phyloP scores from a whole-genome alignment of 2,113 vertebrate genomes.

The Perca flavescens region DNA sequence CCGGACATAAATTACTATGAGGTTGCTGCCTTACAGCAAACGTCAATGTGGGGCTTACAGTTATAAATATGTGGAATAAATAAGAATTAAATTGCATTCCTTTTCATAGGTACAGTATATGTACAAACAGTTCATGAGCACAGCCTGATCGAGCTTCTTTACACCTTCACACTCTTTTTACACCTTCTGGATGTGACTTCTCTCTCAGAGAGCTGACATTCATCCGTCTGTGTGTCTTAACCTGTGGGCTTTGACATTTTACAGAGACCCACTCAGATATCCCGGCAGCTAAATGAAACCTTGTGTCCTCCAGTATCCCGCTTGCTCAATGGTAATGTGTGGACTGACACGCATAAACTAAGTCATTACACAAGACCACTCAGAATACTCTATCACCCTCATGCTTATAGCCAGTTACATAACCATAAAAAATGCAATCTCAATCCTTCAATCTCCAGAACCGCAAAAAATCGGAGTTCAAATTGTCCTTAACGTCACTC shows the following conservation, averaged over 20 bases:
- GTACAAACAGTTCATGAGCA: too few species aligned
- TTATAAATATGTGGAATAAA: too few species aligned
- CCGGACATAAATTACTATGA: too few species aligned
- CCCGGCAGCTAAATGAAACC: slow-evolving; percentile 23
- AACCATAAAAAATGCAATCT: slow-evolving; percentile 51
- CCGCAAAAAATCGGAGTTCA: slow-evolving; percentile 16
- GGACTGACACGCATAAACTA: slow-evolving; percentile 18
- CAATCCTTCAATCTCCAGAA: slow-evolving; percentile 19
- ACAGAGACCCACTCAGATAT: slow-evolving; percentile 13
- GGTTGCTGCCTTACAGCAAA: too few species aligned
- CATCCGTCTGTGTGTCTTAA: slow-evolving; percentile 23
- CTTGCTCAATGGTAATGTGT: slow-evolving; percentile 20
- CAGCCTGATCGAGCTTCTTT: neutral
- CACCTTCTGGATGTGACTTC: neutral
- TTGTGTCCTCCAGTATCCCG: slow-evolving; percentile 33
- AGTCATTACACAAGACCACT: slow-evolving; percentile 15
- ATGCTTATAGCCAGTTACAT: slow-evolving; percentile 20
- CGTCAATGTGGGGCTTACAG: too few species aligned
- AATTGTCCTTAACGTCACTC: slow-evolving; percentile 28
- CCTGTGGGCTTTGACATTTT: slow-evolving; percentile 32
- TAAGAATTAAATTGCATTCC: too few species aligned
- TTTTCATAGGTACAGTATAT: too few species aligned
- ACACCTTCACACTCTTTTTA: neutral
- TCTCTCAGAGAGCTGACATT: slow-evolving; percentile 18
- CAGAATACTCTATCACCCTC: slow-evolving; percentile 3